phyloP scores from a whole-genome alignment of 2,113 vertebrate species.

The Crocuta crocuta region DNA sequence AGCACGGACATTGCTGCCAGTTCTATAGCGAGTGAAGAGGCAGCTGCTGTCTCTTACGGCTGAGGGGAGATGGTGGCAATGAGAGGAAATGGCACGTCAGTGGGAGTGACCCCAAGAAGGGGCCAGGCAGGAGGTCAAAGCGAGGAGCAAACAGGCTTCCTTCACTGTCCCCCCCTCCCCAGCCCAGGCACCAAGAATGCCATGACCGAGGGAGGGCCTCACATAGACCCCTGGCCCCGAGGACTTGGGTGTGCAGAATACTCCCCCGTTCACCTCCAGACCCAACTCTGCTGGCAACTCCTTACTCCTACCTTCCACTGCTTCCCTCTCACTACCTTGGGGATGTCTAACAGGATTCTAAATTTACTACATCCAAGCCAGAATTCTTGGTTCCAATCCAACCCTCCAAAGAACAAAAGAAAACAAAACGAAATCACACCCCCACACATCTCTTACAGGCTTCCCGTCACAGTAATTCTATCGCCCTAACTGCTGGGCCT shows the following conservation, averaged over 20 bases:
- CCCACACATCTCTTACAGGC: background rate
- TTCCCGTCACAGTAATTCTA: background rate
- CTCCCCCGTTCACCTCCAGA: background rate
- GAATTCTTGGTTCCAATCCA: background rate
- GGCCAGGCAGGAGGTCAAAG: background rate
- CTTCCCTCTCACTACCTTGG: background rate
- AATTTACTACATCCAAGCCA: background rate
- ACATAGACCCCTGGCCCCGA: accelerated
- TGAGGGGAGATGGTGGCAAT: background rate
- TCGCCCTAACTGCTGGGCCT: background rate
- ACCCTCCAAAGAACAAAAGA: background rate
- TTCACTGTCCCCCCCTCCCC: background rate
- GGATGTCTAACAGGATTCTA: background rate
- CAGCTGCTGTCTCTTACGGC: background rate
- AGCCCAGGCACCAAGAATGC: background rate
- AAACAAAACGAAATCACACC: background rate
- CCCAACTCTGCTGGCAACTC: accelerated
- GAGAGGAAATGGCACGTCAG: background rate
- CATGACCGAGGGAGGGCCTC: background rate
- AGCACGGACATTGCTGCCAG: background rate
- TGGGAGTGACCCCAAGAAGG: background rate
- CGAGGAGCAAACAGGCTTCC: background rate
- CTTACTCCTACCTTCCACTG: background rate
- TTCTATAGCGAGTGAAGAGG: background rate
- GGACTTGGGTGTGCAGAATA: accelerated